These are phyloP conservation scores for Erpetoichthys calabaricus DNA, from an alignment of 2,797 vertebrate genomes.

Conservation along the genomic window DNA sequence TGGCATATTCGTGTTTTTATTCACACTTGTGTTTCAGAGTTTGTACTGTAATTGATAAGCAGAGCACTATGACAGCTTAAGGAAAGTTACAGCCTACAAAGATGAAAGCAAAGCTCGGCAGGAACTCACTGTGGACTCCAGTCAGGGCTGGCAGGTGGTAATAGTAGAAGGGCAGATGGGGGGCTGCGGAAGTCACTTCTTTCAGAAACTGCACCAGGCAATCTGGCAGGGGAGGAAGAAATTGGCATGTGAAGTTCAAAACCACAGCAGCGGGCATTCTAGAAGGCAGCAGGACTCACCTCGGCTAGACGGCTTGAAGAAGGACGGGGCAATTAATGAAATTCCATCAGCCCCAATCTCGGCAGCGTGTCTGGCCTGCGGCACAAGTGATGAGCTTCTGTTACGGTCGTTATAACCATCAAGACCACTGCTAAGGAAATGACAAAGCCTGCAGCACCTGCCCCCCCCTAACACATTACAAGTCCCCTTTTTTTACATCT, in stretches of 20 bases:
- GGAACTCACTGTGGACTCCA: conserved; percentile 63
- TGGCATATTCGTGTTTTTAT: too few species aligned
- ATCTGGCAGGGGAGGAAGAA: conserved; percentile 36
- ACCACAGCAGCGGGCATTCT: not conserved
- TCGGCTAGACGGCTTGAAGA: conserved; percentile 67
- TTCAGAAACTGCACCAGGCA: conserved; percentile 55
- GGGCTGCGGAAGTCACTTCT: conserved; percentile 63
- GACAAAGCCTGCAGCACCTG: too few species aligned
- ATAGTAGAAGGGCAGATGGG: conserved; percentile 75
- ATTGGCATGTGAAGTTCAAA: not conserved
- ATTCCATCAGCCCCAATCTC: conserved; percentile 63
- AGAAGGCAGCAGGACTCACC: conserved; percentile 34
- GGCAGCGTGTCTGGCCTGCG: conserved; percentile 70
- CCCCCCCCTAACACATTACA: too few species aligned
- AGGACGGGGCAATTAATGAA: conserved; percentile 70
- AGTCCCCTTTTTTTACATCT: too few species aligned
- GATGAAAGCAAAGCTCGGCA: not conserved
- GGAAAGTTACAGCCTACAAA: too few species aligned
- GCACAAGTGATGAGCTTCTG: too few species aligned
- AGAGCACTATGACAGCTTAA: too few species aligned
- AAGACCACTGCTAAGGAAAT: too few species aligned
- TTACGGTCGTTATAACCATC: too few species aligned
- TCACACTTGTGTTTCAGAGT: too few species aligned
- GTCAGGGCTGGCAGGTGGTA: conserved; percentile 80
- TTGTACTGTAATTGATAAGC: too few species aligned